These are phyloP conservation scores for Sisor rabdophorus DNA, from an alignment of 2,113 vertebrate species.

Conservation along the genomic window DNA sequence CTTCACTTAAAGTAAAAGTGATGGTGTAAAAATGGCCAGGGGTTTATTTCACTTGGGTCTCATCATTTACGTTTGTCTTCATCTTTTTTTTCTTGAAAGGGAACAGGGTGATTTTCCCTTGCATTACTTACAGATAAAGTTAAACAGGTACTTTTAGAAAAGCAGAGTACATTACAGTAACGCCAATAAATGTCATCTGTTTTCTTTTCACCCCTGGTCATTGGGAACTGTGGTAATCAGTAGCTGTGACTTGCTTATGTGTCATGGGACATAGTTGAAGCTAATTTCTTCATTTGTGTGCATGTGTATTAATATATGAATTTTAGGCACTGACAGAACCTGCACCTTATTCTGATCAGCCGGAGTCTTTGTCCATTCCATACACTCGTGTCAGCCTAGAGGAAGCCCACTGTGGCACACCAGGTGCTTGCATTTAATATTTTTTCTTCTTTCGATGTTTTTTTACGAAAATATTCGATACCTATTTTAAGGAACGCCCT, in stretches of 20 bases:
- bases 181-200: neutral
- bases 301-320: constrained; percentile 1
- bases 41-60: too few relatives aligned
- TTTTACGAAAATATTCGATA: neutral
- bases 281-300: neutral
- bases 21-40: too few relatives aligned
- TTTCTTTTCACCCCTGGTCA: too few relatives aligned
- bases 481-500: neutral
- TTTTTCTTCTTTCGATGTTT: neutral
- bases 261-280: neutral
- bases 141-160: too few relatives aligned
- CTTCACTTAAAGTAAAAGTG: too few relatives aligned
- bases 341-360: constrained; percentile 88
- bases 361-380: constrained; percentile 65
- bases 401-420: constrained; percentile 84
- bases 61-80: too few relatives aligned
- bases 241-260: neutral
- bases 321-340: constrained; percentile 81
- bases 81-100: too few relatives aligned
- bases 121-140: too few relatives aligned
- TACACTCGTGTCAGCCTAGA: constrained; percentile 87
- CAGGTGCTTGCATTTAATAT: constrained; percentile 65
- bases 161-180: too few relatives aligned
- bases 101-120: too few relatives aligned
- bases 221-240: neutral